Base-by-base conservation (phyloP, 2,113 vertebrate species). In the Platichthys flesus region DNA sequence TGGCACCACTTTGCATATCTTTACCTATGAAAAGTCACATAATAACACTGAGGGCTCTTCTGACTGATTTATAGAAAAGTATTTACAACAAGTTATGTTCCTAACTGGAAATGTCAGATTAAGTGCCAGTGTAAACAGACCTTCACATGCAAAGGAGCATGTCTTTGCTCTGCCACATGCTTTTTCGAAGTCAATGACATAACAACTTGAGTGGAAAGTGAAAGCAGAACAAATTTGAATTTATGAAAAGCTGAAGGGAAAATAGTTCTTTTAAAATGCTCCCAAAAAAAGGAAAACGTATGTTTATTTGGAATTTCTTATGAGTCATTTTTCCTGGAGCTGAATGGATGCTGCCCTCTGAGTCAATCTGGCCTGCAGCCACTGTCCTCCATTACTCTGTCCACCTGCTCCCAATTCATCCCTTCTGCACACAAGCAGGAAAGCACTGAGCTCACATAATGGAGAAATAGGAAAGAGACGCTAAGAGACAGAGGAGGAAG, bases 371-470 rank as follows among this genome's bases (percentile, higher is more conserved):
- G 55, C 60, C 28, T 64, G 23, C 16, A 72, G 57, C 58, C 12
- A 20, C 62, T 67, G 62, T 37, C 67, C 71, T 67, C 63, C 67
- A 28, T 67, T 37, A 16, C 26, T 65, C 60, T 51, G 26, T 74
- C n/a, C 9, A 18, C 67, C 52, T 21, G 51, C 63, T 57, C 28
- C 67, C 20, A 18, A 51, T 28, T 10, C 37, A 45, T 31, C 37
- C 63, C 63, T 61, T 67, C 71, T 78, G 68, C 52, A 55, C 57
- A 5, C 72, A 54, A 31, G 78, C 76, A 61, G 26, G 47, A 71
- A 58, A 65, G 47, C 18, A 0, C 63, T 59, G 28, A 47, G 8
- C 28, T 86, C 68, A 26, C 21, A 5, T 56, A 78, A 71, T 49
- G 20, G 9, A 45, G 18, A 60, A 61, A 74, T 26, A 71, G 5